phyloP scores from a whole-genome alignment of 2,888 invertebrate species.

The Lithophane leautieri region DNA sequence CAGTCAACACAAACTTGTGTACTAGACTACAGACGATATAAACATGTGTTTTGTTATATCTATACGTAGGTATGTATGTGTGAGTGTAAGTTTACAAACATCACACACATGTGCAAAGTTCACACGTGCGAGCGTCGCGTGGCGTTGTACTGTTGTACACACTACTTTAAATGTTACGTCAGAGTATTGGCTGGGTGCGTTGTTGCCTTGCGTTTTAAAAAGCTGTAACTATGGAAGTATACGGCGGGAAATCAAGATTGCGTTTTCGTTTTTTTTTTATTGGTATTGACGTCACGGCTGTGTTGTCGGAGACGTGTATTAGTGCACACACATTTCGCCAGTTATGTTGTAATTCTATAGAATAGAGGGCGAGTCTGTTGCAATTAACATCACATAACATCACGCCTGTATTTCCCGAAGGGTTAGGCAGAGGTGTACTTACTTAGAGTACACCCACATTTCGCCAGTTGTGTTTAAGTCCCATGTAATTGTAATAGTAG shows the following conservation, averaged over 20 bases:
- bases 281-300: not conserved
- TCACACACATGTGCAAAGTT: slow-evolving; percentile 57
- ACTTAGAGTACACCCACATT: not conserved
- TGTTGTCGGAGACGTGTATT: not conserved
- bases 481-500: too few species aligned
- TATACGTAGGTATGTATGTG: not conserved
- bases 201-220: slow-evolving; percentile 50
- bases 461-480: too few species aligned
- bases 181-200: slow-evolving; percentile 36
- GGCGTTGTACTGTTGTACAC: slow-evolving; percentile 33
- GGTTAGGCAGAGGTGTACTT: too few species aligned
- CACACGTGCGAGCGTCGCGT: slow-evolving; percentile 64
- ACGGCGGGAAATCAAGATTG: slow-evolving; percentile 32
- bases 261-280: slow-evolving; percentile 22
- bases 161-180: slow-evolving; percentile 50
- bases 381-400: too few species aligned
- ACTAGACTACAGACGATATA: slow-evolving; percentile 44
- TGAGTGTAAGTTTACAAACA: slow-evolving; percentile 64
- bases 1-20: slow-evolving; percentile 32
- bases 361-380: not conserved
- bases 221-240: slow-evolving; percentile 19
- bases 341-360: not conserved
- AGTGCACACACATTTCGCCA: not conserved
- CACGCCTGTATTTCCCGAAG: not conserved
- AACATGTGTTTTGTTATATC: slow-evolving; percentile 20